Conservation (phyloP, 2,888 invertebrate genomes). For the Drosophila demipolita region DNA sequence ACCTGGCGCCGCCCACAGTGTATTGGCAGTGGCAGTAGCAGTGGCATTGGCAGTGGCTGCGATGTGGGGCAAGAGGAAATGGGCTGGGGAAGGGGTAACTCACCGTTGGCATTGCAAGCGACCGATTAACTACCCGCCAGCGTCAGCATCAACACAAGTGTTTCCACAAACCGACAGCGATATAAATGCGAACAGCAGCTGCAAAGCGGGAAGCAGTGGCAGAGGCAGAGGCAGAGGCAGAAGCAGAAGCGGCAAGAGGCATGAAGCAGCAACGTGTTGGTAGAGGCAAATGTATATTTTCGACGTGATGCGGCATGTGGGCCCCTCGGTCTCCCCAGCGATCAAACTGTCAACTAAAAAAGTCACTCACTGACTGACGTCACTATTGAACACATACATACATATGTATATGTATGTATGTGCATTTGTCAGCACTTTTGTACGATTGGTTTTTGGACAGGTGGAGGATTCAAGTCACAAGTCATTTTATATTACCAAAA, state of each 20-base stretch:
- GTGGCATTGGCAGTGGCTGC: slow-evolving; percentile 10
- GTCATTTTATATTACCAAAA: slow-evolving; percentile 19
- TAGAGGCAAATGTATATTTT: slow-evolving; percentile 73
- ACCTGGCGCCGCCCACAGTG: slow-evolving; percentile 41
- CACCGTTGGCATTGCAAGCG: slow-evolving; percentile 60
- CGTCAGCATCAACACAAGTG: slow-evolving; percentile 66
- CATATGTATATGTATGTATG: background rate
- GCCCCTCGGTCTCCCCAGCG: slow-evolving; percentile 46
- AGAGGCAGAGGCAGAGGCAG: no score
- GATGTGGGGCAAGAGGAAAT: background rate
- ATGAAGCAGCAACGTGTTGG: slow-evolving; percentile 52
- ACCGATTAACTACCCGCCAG: slow-evolving; percentile 75
- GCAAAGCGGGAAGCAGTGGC: background rate
- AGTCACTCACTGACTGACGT: slow-evolving; percentile 41
- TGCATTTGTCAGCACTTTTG: slow-evolving; percentile 18
- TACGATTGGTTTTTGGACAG: slow-evolving; percentile 7
- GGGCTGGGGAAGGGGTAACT: slow-evolving; percentile 36
- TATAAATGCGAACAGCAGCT: slow-evolving; percentile 44
- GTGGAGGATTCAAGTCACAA: slow-evolving; percentile 28
- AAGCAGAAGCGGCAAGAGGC: slow-evolving; percentile 7
- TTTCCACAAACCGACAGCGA: slow-evolving; percentile 70
- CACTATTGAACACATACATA: slow-evolving; percentile 23
- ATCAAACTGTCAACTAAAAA: slow-evolving; percentile 25
- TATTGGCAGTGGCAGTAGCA: slow-evolving; percentile 20
- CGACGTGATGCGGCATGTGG: slow-evolving; percentile 68